Evolutionary conservation across 2,888 invertebrate genomes (phyloP).

Genomic region (Drosophila nigritarsus): DNA sequence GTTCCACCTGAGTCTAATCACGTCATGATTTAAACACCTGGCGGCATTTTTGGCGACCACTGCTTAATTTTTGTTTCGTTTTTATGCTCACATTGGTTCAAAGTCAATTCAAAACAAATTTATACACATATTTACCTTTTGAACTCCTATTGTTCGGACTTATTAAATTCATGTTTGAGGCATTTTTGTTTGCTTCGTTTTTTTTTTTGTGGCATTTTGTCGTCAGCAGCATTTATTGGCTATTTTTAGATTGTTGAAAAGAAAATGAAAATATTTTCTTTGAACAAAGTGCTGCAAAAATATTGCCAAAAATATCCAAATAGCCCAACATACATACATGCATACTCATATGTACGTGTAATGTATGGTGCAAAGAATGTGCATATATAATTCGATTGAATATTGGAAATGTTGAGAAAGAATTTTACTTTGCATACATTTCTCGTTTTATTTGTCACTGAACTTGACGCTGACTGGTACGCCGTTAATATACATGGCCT

Average conservation of each 20-base stretch:
- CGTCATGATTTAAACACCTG: constrained; percentile 74
- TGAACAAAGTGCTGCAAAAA: constrained; percentile 24
- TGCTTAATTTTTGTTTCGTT: background rate
- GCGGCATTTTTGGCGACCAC: constrained; percentile 53
- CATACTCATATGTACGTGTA: background rate
- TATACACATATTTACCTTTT: background rate
- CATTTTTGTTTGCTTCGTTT: constrained; percentile 1
- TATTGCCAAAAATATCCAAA: constrained; percentile 20
- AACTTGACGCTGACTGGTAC: background rate
- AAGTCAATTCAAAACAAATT: constrained; percentile 8
- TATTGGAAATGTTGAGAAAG: constrained; percentile 16
- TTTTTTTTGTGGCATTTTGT: constrained; percentile 29
- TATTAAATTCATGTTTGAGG: constrained; percentile 22
- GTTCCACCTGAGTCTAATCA: constrained; percentile 42
- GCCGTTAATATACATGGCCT: background rate
- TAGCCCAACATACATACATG: background rate
- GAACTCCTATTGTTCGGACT: constrained; percentile 6
- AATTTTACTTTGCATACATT: constrained; percentile 14
- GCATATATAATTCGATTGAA: constrained; percentile 23
- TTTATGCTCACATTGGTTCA: constrained; percentile 2
- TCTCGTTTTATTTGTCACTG: constrained; percentile 56
- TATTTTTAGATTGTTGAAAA: constrained; percentile 39
- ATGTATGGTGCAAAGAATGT: background rate
- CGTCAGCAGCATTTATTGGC: constrained; percentile 29
- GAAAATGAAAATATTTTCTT: constrained; percentile 29